Evolutionary conservation across 1,140 invertebrate genomes (phyloP), one percentile per base, ranked within the genome.

Genomic region (Solen grandis): DNA sequence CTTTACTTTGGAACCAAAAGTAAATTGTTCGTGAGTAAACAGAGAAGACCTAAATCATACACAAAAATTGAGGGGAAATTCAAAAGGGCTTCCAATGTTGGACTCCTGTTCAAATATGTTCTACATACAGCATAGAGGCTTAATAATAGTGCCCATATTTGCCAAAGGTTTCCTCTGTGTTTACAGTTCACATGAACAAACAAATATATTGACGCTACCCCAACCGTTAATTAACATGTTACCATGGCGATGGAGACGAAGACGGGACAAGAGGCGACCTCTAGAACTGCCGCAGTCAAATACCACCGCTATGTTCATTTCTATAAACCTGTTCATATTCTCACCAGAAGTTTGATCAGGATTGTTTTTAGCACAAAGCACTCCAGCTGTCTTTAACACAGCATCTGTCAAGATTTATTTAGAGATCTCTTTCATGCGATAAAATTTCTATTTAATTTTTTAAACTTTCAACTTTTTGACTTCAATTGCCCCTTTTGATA

Each of bases 1-100:
- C 46, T 59, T 57, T 57, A 60, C 70, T 73, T 73, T 41, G 29
- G 72, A 31, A 25, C n/a, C 31, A 55, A 77, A 77, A 38, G 65
- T 27, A 52, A 66, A 57, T 77, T 66, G n/a, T 35, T 33, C 75
- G 29, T 54, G 52, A 33, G 29, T 25, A 77, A 77, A 77, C 62
- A 77, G 8, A 5, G 68, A 57, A 66, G 75, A 65, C 68, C 60
- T 65, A 68, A 57, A 54, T 57, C 33, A 29, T 36, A 68, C 25
- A 36, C 13, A 73, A 73, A 77, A 77, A 66, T 77, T 63, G 75
- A 77, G 62, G 68, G 46, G 31, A 22, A 68, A 54, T 77, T 77
- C 27, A 50, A 77, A 76, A 59, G 50, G 16, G n/a, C 52, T 16
- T 54, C 27, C 29, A 38, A 59, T 27, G 50, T 31, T 29, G 33